Evolutionary conservation across 2,797 vertebrate species (phyloP), one percentile per base, ranked within the genome.

Genomic region (Scomberomorus guttatus): DNA sequence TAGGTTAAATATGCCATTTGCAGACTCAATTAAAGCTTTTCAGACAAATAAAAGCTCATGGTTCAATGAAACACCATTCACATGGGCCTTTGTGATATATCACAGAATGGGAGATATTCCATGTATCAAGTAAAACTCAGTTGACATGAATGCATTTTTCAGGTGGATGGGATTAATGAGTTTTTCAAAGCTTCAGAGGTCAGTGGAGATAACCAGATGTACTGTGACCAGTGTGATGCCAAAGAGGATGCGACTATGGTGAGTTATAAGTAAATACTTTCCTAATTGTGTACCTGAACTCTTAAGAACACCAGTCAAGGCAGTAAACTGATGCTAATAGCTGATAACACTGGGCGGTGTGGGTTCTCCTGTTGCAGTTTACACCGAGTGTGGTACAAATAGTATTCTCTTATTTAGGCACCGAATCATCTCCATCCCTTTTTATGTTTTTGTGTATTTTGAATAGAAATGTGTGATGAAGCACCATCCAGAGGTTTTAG

Each of bases 151-250:
- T 55, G 5, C 0, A 10, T 71, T 76, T 71, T 76, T 56, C 34
- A 94, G 93, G 34, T 3, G 5, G 22, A 85, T 0, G 80, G 89
- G 10, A 61, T 93, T 3, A 0, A 82, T 0, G 20, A 56, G 0
- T 93, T 87, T 82, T 93, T 94, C 66, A 25, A 29, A 57, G 1
- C 10, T 3, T 57, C 69, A 0, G 0, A 0, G 13, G 61, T 94
- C 42, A 64, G 12, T 0, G 90, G 91, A 81, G 87, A 91, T 5
- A 84, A 95, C 80, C 92, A 91, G 91, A 52, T 95, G 69, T 95
- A 94, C 72, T 96, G 95, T 85, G 89, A 95, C 0, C 0, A 0
- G 0, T 96, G 95, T 85, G 80, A 88, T 0, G 12, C 2, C 20
- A 95, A 95, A 88, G 74, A 67, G 37, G 85, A 95, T 66, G 85